Evolutionary conservation across 2,113 vertebrate species (phyloP), one percentile per base, ranked within the genome.

Genomic region (Podarcis raffonei): DNA sequence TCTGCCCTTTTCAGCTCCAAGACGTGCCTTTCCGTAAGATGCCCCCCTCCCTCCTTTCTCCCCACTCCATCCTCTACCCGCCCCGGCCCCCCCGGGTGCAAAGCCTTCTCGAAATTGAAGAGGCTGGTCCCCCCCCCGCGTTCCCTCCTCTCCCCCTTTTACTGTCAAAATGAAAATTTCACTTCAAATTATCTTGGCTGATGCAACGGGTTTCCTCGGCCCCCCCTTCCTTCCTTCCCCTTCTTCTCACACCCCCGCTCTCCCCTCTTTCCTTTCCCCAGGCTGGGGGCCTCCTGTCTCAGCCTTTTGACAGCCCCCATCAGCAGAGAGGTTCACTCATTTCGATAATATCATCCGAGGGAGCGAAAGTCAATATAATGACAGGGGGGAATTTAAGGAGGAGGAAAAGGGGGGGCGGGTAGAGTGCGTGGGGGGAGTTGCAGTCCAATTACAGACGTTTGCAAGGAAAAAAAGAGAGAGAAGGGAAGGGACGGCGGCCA

Each of bases 1-100:
- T 98, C 98, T 99, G 98, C 98, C 98, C 98, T 99, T 99, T 99
- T 99, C 98, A 99, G 98, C 98, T 97, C 97, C 12, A 96, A 98
- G 97, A 98, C 98, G 97, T 97, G 97, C 98, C 97, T 97, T 97
- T 96, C 95, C 94, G 96, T 95, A 97, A 97, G 98, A 97, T 97
- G 97, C 96, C 96, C 69, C 78, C 78, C 22, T 18, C 69, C 68
- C 71, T 39, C 18, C 1, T 15, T 27, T 18, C 3, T 7, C 27
- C 27, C 20, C 32, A 20, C 18, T 2, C 5, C 37, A 2, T 12
- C n/a, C n/a, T 20, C 82, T 1, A 37, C 37, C 35, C 18, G 35
- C 7, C 15, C 96, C 95, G 97, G 97, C 96, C 96, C 95, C 96
- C 96, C 92, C 90, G 95, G 95, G 96, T 95, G 94, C 96, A 95